phyloP scores from a whole-genome alignment of 2,797 vertebrate genomes.

The Lacerta bilineata region DNA sequence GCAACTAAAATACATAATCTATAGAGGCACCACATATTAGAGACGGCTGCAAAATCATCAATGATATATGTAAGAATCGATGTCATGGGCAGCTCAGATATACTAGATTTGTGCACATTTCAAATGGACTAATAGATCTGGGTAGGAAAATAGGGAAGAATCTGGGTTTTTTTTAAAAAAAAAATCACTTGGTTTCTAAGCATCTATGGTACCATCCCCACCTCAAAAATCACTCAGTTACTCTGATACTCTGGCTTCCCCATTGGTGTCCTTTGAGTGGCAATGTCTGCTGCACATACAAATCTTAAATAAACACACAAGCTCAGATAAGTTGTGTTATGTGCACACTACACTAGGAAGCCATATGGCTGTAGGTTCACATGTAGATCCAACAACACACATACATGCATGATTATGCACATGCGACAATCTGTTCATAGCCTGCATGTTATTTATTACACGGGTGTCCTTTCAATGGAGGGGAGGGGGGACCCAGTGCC shows the following conservation, averaged over 20 bases:
- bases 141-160: neutral
- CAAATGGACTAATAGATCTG: neutral
- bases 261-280: neutral
- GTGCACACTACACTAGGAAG: neutral
- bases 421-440: neutral
- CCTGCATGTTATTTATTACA: neutral
- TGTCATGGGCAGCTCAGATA: neutral
- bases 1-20: neutral
- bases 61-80: neutral
- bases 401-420: neutral
- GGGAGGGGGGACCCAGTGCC: neutral
- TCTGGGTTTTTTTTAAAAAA: neutral
- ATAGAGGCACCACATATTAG: neutral
- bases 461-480: neutral
- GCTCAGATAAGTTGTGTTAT: neutral
- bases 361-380: neutral
- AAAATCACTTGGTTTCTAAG: neutral
- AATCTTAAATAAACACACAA: neutral
- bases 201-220: no score
- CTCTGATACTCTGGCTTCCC: neutral
- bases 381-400: neutral
- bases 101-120: neutral
- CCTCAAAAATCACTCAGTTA: neutral
- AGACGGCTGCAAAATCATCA: neutral
- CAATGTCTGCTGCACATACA: neutral